Evolutionary conservation across 2,113 vertebrate species (phyloP).

Genomic region (rabbit (Oryctolagus cuniculus)): DNA sequence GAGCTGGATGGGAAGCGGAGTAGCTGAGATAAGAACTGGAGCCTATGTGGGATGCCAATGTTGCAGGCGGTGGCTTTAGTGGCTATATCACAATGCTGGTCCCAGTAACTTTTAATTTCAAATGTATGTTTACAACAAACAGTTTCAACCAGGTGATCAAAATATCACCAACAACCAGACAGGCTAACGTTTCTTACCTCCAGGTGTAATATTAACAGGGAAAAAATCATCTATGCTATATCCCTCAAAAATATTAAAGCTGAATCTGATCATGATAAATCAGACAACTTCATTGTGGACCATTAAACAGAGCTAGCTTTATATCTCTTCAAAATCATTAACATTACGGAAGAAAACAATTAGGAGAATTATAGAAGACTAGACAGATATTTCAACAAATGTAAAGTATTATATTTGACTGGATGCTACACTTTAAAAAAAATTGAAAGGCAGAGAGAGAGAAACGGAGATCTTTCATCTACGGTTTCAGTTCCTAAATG

Average conservation of each 20-base stretch:
- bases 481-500: no score
- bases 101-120: conserved; percentile 21
- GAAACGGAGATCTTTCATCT: no score
- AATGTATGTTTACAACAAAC: neutral
- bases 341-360: neutral
- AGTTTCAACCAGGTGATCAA: conserved; percentile 35
- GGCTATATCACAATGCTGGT: no score
- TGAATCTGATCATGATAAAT: conserved; percentile 1
- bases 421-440: neutral
- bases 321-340: conserved; percentile 30
- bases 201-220: neutral
- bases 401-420: neutral
- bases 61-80: no score
- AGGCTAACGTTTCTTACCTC: neutral
- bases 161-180: conserved; percentile 1
- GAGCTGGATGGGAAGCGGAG: no score
- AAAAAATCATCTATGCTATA: neutral
- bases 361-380: conserved; percentile 23
- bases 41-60: no score
- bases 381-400: neutral
- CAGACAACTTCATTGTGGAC: neutral
- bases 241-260: conserved; percentile 40
- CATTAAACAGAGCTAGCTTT: neutral
- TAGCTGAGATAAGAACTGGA: no score
- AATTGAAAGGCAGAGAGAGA: no score